Conservation (phyloP, 2,888 invertebrate species). For the Eupithecia subumbrata region DNA sequence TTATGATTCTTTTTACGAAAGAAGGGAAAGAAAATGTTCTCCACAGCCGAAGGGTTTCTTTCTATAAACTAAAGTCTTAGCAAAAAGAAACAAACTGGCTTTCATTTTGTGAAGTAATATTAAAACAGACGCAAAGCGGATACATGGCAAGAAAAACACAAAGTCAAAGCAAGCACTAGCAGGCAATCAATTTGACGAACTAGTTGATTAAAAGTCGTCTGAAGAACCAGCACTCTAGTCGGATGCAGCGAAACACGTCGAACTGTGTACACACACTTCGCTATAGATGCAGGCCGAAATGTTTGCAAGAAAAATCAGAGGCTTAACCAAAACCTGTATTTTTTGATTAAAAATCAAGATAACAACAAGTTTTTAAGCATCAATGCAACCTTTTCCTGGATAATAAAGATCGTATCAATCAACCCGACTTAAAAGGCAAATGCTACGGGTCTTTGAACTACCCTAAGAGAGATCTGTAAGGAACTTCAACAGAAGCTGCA, state of each 20-base stretch:
- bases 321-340: background rate
- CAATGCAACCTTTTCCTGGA: background rate
- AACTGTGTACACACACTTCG: background rate
- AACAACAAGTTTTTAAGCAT: background rate
- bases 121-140: background rate
- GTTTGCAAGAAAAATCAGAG: background rate
- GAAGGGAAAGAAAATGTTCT: background rate
- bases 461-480: slow-evolving; percentile 1
- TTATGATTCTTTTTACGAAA: background rate
- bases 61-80: background rate
- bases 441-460: slow-evolving; percentile 25
- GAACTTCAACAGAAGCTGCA: slow-evolving; percentile 21
- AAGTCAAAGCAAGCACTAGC: background rate
- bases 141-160: slow-evolving; percentile 6
- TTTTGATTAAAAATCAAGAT: background rate
- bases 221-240: background rate
- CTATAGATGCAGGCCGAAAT: background rate
- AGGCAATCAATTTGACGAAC: slow-evolving; percentile 13
- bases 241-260: background rate
- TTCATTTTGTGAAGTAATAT: background rate
- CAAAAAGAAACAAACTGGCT: background rate
- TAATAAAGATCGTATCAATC: slow-evolving; percentile 1
- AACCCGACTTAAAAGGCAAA: background rate
- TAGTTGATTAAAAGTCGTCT: slow-evolving; percentile 3
- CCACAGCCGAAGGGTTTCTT: background rate